A percentile compares a stretch with the other conserved stretches of the same genome.
phyloP scores from a whole-genome alignment of 2,797 vertebrate species.

The Sebastes glaucus region DNA sequence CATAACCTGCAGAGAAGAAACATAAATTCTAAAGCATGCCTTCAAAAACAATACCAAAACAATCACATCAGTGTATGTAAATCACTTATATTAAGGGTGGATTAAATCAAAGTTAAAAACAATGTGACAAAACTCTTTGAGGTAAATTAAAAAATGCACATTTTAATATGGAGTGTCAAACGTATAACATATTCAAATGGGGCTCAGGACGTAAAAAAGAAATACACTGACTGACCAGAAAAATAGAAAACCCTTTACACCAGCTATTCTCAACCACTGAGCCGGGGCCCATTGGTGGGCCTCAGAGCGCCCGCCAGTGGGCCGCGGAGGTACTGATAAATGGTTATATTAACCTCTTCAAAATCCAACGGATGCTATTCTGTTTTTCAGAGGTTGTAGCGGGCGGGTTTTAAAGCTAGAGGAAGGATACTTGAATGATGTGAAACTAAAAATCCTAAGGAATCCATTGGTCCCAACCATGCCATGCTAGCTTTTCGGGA shows the following conservation, averaged over 20 bases:
- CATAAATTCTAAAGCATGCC: background rate
- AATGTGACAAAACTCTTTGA: background rate
- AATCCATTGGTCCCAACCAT: too few species aligned
- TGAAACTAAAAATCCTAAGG: too few species aligned
- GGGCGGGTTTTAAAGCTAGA: too few species aligned
- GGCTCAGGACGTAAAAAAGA: background rate
- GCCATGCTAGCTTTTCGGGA: too few species aligned
- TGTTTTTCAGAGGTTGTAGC: too few species aligned
- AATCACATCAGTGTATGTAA: background rate
- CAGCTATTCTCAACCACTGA: accelerated
- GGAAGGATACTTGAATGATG: too few species aligned
- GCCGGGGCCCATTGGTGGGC: too few species aligned
- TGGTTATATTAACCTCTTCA: too few species aligned
- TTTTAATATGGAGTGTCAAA: too few species aligned
- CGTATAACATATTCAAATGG: background rate
- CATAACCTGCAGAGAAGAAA: constrained; percentile 85
- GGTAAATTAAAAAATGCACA: background rate
- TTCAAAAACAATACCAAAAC: background rate
- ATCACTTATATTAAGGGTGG: too few species aligned
- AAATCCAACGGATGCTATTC: too few species aligned
- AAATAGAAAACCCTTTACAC: background rate
- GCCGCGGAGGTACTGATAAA: accelerated
- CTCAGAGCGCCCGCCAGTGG: too few species aligned
- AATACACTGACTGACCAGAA: background rate
- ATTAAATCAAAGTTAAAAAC: background rate